Evolutionary conservation across 2,113 vertebrate species (phyloP).

Genomic region (Corythoichthys intestinalis): DNA sequence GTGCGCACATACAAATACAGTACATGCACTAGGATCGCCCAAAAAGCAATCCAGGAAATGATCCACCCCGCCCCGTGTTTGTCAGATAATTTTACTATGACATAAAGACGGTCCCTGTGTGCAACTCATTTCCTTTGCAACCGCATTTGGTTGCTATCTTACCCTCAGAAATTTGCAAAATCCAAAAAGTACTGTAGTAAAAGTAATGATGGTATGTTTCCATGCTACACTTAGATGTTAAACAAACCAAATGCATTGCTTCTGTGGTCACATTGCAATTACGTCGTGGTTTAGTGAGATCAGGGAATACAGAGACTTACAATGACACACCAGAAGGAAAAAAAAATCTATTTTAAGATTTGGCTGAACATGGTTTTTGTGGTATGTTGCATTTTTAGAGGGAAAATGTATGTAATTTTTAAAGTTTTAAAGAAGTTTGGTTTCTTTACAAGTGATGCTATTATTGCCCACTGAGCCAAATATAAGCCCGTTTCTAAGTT

Average conservation of each 20-base stretch:
- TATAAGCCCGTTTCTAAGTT: background rate
- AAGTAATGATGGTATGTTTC: background rate
- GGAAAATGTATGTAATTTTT: background rate
- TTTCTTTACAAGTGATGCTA: background rate
- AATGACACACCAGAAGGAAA: background rate
- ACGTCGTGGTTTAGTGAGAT: background rate
- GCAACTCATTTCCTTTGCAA: slow-evolving; percentile 77
- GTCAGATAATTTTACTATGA: slow-evolving; percentile 71
- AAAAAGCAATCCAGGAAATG: slow-evolving; percentile 76
- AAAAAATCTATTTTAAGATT: background rate
- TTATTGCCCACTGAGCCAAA: background rate
- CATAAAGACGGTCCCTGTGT: slow-evolving; percentile 75
- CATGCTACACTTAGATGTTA: background rate
- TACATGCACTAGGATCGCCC: slow-evolving; percentile 45
- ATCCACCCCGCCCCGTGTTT: slow-evolving; percentile 70
- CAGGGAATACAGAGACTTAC: background rate
- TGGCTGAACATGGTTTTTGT: background rate
- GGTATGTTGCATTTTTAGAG: background rate
- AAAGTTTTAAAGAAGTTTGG: background rate
- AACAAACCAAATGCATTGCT: background rate
- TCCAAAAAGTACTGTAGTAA: background rate
- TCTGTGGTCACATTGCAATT: background rate
- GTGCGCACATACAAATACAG: background rate
- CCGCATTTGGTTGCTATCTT: slow-evolving; percentile 37
- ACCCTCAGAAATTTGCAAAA: slow-evolving; percentile 6